Evolutionary conservation across 2,797 vertebrate genomes (phyloP), one percentile per base, ranked within the genome.

Genomic region (Syndactyla subalaris): DNA sequence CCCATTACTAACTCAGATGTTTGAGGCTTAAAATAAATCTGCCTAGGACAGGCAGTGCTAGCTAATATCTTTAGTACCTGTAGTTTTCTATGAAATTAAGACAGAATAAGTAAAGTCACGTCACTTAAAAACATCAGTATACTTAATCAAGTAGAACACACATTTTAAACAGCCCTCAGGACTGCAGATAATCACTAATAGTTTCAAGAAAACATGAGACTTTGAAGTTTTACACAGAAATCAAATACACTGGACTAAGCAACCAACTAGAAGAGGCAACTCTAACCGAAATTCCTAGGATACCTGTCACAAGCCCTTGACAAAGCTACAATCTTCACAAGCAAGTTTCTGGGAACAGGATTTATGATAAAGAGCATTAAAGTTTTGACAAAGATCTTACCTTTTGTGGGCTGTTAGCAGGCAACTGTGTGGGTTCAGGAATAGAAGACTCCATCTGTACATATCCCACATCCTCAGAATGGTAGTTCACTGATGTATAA

Each of bases 351-450:
- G 13, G 13, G 7, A 88, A 46, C 1, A n/a, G 21, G 24, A 36
- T 52, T 66, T 76, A 43, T 7, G 13, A 52, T 57, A 61, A 41
- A 67, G 9, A 67, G 15, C 1, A 41, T 0, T 14, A 0, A 83
- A 39, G 7, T 48, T 55, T 32, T 39, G 12, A 84, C 73, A 90
- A 39, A 41, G 54, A 45, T 34, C 78, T 96, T 97, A 98, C 98
- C 97, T 98, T 98, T 92, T 97, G 98, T 14, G 97, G 95, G 89
- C 97, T 97, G 82, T 90, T 97, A 82, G 92, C 77, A 93, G 97
- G 89, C 2, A 82, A 95, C 16, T 96, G 93, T 4, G 27, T 14
- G 71, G 95, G 92, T 66, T 98, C 98, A 34, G 96, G 93, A 91
- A 97, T 72, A 88, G 94, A 84, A 87, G 91, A 97, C 66, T 98